Base-by-base conservation (phyloP, 2,888 invertebrate species). In the Drosophila cognata region DNA sequence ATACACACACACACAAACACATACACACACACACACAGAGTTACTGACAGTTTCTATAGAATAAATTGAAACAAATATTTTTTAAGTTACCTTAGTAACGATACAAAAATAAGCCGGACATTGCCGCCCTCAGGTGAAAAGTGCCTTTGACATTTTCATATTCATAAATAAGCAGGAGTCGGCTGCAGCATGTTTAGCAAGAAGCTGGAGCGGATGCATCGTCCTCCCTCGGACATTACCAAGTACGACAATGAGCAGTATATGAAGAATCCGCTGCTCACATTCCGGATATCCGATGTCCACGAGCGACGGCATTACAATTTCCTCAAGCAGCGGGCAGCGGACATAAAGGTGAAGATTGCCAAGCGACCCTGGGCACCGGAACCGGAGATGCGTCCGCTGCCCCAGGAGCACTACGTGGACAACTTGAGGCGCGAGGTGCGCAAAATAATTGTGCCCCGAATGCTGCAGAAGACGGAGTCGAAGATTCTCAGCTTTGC, bases 401-500 rank as follows among this genome's bases (percentile, higher is more conserved):
- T 94, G 80, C 93, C 94, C 4, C 94, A 95, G 83, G 92, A 93
- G 2, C 92, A 94, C 57, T 94, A 95, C 79, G 94, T 95, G 56
- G 93, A 94, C 33, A 94, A 94, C 28, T 88, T 96, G 35, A 93
- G 95, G n/a, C 92, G 94, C 76, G 94, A 94, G 83, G 95, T 95
- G 0, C 93, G 94, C 4, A 92, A 94, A 74, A 94, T 95, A 53
- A 93, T 94, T 50, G 95, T 95, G 7, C 95, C 95, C 0, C 94
- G 94, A 10, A 96, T 96, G 95, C 93, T 95, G 2, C 93, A 94
- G 33, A 94, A 94, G 46, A 95, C 95, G 92, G 95, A 96, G 91
- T 89, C 93, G 11, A 95, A 94, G 85, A 96, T 97, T 67, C 93
- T 94, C 57, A 94, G 93, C 60, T 94, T 94, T 57, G 94, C 95